Conservation (phyloP, 2,888 invertebrate species). For the Dryadula phaetusa region DNA sequence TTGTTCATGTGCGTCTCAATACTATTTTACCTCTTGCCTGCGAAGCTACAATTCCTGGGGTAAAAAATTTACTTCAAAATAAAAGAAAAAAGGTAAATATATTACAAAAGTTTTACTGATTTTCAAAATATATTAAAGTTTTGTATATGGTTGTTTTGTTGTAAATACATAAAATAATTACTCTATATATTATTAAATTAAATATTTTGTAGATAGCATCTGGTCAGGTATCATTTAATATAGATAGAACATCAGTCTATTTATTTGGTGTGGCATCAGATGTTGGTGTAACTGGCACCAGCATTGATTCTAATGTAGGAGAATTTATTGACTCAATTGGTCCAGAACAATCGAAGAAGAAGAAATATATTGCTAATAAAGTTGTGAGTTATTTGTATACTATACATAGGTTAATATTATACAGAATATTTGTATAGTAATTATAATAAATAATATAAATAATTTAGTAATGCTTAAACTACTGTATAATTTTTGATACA, state of each 20-base stretch:
- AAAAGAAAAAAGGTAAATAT: constrained; percentile 86
- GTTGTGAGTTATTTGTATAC: constrained; percentile 66
- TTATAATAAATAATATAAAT: too few species aligned
- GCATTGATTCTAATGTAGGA: constrained; percentile 79
- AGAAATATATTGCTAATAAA: constrained; percentile 67
- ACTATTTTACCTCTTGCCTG: constrained; percentile 87
- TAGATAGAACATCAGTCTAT: constrained; percentile 86
- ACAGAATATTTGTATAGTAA: too few species aligned
- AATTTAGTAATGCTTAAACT: too few species aligned
- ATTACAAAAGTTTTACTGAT: not conserved
- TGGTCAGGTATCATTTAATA: constrained; percentile 89
- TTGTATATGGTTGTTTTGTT: too few species aligned
- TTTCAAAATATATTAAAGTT: too few species aligned
- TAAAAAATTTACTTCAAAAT: constrained; percentile 86
- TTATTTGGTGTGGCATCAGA: constrained; percentile 86
- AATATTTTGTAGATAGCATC: constrained; percentile 83
- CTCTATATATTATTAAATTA: not conserved
- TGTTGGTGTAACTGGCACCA: constrained; percentile 81
- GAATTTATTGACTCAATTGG: constrained; percentile 77
- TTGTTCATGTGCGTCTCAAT: constrained; percentile 87
- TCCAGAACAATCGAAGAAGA: constrained; percentile 76
- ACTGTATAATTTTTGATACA: too few species aligned
- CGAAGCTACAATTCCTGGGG: constrained; percentile 82
- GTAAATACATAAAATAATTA: too few species aligned
- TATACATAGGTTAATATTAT: too few species aligned